phyloP scores from a whole-genome alignment of 1,140 invertebrate genomes.

The Nylanderia fulva region DNA sequence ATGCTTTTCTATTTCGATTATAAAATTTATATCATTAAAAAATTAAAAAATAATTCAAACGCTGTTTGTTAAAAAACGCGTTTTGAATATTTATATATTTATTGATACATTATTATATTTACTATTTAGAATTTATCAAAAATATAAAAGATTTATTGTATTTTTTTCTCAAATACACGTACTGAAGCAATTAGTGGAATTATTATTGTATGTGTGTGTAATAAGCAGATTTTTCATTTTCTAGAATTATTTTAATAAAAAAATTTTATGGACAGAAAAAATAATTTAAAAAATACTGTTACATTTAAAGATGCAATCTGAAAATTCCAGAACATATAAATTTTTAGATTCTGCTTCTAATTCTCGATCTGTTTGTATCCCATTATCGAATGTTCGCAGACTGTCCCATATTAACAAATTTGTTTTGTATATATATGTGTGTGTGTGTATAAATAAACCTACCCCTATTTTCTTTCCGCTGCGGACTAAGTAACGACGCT shows the following conservation, averaged over 20 bases:
- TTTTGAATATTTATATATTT: neutral
- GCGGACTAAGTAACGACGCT: constrained; percentile 9
- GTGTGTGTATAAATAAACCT: neutral
- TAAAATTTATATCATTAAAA: no score
- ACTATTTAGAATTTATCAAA: neutral
- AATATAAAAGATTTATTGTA: no score
- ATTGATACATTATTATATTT: neutral
- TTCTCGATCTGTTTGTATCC: neutral
- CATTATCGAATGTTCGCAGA: neutral
- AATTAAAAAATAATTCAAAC: no score
- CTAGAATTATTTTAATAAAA: neutral
- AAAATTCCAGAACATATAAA: neutral
- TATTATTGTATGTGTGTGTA: neutral
- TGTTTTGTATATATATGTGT: neutral
- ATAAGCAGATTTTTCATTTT: neutral
- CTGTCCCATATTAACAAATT: neutral
- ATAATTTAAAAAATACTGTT: neutral
- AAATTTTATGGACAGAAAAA: neutral
- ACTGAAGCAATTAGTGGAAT: neutral
- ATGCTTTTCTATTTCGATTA: neutral
- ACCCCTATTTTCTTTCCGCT: constrained; percentile 16
- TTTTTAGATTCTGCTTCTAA: neutral
- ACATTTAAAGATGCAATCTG: neutral
- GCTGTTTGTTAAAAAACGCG: no score
- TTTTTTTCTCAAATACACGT: no score